These are phyloP conservation scores for Corapipo altera DNA, from an alignment of 2,113 vertebrate species.

Conservation along the genomic window DNA sequence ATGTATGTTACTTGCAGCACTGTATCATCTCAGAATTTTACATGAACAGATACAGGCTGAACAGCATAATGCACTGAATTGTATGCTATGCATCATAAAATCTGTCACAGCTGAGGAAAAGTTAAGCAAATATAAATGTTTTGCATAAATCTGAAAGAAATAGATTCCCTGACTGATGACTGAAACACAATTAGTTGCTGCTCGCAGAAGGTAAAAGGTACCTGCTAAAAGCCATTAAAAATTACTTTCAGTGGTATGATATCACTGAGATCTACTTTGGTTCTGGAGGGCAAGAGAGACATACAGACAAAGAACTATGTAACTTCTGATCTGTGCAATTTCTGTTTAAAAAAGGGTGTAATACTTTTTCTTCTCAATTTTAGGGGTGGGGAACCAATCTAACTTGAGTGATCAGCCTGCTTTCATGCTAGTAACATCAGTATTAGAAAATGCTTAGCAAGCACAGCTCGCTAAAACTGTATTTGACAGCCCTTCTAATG, in stretches of 20 bases:
- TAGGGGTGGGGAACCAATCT: not conserved
- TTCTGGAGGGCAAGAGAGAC: not conserved
- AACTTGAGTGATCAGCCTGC: not conserved
- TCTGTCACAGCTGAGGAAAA: not conserved
- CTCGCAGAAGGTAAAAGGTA: not conserved
- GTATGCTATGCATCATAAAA: not conserved
- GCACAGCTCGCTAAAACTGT: not conserved
- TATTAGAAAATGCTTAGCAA: conserved; percentile 7
- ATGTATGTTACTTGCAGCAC: not conserved
- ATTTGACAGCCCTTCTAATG: not conserved
- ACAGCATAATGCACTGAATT: not conserved
- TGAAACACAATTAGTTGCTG: not conserved
- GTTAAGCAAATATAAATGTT: not conserved
- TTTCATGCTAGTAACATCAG: not conserved
- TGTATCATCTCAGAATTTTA: not conserved
- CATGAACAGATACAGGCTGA: not conserved
- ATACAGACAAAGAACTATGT: not conserved
- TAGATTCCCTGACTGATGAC: not conserved
- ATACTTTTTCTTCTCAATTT: not conserved
- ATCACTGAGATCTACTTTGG: not conserved
- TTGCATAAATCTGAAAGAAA: not conserved
- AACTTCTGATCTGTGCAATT: not conserved
- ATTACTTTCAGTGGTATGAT: not conserved
- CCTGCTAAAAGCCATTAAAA: not conserved
- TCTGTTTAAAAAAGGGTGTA: not conserved